Conservation (phyloP, 2,797 vertebrate species). For the Myotis planiceps region DNA sequence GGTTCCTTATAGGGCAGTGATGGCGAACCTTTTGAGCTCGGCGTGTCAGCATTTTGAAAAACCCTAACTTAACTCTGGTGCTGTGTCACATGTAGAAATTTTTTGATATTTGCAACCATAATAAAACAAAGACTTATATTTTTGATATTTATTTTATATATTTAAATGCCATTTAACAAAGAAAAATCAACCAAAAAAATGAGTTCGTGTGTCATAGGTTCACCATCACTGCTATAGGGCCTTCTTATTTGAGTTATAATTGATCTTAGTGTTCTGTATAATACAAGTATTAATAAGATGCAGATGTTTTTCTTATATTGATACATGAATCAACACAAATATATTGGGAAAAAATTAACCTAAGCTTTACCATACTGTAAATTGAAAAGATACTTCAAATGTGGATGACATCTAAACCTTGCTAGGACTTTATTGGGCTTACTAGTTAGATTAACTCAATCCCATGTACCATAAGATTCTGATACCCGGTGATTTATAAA, state of each 20-base stretch:
- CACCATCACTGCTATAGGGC: neutral
- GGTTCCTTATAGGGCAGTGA: slow-evolving; percentile 31
- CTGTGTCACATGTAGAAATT: no score
- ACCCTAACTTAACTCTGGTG: no score
- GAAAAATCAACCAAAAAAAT: no score
- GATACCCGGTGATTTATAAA: slow-evolving; percentile 52
- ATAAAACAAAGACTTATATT: no score
- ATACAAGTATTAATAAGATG: slow-evolving; percentile 78
- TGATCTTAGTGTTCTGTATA: slow-evolving; percentile 74
- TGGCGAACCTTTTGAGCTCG: no score
- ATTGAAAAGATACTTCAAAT: slow-evolving; percentile 41
- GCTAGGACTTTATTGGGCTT: neutral
- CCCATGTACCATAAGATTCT: neutral
- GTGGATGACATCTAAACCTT: slow-evolving; percentile 4
- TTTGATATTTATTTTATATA: no score
- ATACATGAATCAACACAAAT: slow-evolving; percentile 39
- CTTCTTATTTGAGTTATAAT: slow-evolving; percentile 71
- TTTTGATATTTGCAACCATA: no score
- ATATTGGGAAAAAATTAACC: slow-evolving; percentile 77
- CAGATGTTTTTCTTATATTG: slow-evolving; percentile 68
- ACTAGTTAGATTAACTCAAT: slow-evolving; percentile 40
- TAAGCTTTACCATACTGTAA: slow-evolving; percentile 49
- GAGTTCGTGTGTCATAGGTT: no score
- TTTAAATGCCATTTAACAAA: no score
- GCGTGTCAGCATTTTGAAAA: no score